Evolutionary conservation across 2,797 vertebrate genomes (phyloP).

Genomic region (Galaxias olidus): DNA sequence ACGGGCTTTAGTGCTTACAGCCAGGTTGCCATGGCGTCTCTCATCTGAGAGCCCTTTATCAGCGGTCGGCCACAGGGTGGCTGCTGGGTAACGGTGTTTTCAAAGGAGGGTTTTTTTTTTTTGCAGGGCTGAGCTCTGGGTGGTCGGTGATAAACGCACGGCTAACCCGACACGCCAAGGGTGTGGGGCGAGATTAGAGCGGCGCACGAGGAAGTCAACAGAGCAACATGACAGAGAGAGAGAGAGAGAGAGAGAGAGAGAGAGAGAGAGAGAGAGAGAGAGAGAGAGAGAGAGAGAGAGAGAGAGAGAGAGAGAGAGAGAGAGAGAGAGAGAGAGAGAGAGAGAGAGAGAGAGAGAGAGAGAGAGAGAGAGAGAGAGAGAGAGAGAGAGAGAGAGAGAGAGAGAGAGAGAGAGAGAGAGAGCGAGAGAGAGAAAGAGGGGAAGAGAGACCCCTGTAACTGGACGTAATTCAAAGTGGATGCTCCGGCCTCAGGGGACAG

Average conservation of each 20-base stretch:
- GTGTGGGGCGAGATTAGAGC: conserved; percentile 32
- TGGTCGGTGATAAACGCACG: conserved; percentile 48
- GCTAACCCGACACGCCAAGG: conserved; percentile 33
- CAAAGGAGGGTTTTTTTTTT: conserved; percentile 50
- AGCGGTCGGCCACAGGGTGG: conserved; percentile 53
- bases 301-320: no score
- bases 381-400: no score
- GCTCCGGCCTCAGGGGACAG: no score
- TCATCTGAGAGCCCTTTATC: conserved; percentile 36
- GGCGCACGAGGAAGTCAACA: conserved; percentile 24
- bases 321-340: no score
- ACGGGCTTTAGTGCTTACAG: conserved; percentile 23
- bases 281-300: not conserved
- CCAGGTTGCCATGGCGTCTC: conserved; percentile 38
- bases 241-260: conserved; percentile 11
- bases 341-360: no score
- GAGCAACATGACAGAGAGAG: no score
- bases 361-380: no score
- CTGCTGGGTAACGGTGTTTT: conserved; percentile 58
- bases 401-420: no score
- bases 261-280: not conserved
- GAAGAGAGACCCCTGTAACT: no score
- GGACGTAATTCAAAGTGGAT: no score
- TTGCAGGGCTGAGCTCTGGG: conserved; percentile 57
- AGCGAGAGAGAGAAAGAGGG: no score